Conservation (phyloP, 2,113 vertebrate genomes). For the Serilophus lunatus region DNA sequence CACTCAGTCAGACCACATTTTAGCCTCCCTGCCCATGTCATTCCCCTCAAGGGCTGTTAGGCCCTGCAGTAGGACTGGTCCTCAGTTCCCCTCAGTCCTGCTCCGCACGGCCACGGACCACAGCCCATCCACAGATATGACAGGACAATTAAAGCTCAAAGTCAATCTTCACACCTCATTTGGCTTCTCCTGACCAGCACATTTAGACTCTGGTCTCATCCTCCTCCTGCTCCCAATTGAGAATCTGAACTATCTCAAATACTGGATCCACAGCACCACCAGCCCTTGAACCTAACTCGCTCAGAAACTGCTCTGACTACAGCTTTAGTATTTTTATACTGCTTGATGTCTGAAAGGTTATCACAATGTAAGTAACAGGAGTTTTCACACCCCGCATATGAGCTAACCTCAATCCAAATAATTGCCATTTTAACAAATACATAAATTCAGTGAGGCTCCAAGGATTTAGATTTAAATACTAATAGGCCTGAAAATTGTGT, state of each 20-base stretch:
- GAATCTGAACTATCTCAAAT: neutral
- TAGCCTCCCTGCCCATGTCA: neutral
- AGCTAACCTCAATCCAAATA: neutral
- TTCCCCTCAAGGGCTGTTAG: accelerated
- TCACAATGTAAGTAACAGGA: neutral
- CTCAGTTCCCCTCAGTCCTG: neutral
- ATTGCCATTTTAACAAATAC: neutral
- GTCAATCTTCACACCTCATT: neutral
- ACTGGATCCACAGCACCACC: neutral
- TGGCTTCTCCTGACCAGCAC: neutral
- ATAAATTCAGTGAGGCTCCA: neutral
- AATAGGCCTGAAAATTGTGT: neutral
- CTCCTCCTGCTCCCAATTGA: accelerated
- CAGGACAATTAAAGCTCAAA: neutral
- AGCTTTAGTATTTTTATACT: neutral
- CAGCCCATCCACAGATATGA: neutral
- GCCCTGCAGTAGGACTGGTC: neutral
- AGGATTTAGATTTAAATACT: neutral
- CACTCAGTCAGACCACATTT: neutral
- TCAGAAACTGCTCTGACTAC: neutral
- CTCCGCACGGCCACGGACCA: neutral
- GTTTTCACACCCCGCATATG: neutral
- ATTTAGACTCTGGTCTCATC: neutral
- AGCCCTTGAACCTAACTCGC: neutral
- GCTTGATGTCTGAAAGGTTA: neutral